Base-by-base conservation (phyloP, 2,888 invertebrate species). In the Tanypteryx hageni region DNA sequence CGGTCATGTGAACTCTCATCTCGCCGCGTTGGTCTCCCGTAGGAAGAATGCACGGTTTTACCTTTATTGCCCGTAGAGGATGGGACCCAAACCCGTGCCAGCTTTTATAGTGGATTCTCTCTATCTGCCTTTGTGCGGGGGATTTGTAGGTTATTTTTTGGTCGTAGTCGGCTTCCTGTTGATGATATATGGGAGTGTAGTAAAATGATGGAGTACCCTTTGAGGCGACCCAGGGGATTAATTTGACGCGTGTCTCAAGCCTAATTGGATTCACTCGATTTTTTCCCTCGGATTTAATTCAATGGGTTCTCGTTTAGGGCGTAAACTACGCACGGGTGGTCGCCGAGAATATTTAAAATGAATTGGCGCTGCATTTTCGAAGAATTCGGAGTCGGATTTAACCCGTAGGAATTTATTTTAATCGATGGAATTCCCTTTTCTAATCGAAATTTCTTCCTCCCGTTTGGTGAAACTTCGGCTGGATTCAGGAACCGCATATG, bases 201-300 rank as follows among this genome's bases (percentile, higher is more conserved):
- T 76, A 76, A 76, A 76, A 76, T 76, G 76, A 44, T 44, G 44
- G 44, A 44, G 44, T 44, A 44, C 44, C 27, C 76, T 76, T 76
- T 76, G 76, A 76, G 76, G 22, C n/a, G 76, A 16, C 16, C 18
- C 64, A 18, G n/a, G 76, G 27, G 76, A 22, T 76, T 76, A 22
- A 76, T 76, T 76, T 76, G 76, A 76, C 76, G 76, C 76, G 11
- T 27, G 27, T 76, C 76, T 27, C 22, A 76, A 27, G 76, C 76
- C 27, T 76, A 76, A 76, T 76, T 76, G 76, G 76, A 76, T 76
- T 76, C 76, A 27, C 22, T 13, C 76, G 76, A 13, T 27, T 76
- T 27, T 44, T 44, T 44, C 5, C 5, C 44, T 44, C 44, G 44
- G 44, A 44, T 44, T 44, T 44, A 44, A 44, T 44, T 44, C 44